Conservation (phyloP, 2,888 invertebrate genomes). For the Catocala nupta region DNA sequence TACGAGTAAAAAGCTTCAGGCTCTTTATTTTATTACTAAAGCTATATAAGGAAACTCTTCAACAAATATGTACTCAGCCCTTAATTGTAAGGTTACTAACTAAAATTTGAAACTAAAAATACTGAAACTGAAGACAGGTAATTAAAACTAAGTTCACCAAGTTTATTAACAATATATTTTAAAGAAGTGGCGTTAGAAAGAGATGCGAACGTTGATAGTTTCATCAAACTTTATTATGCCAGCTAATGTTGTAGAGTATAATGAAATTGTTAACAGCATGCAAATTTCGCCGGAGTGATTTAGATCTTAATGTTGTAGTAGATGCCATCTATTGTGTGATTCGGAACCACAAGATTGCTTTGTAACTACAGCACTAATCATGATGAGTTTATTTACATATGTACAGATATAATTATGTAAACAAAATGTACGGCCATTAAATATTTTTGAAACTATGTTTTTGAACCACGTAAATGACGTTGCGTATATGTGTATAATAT, state of each 20-base stretch:
- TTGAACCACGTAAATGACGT: too few relatives aligned
- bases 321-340: constrained; percentile 35
- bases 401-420: too few relatives aligned
- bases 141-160: constrained; percentile 8
- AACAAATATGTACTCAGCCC: constrained; percentile 1
- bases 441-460: too few relatives aligned
- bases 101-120: too few relatives aligned
- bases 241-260: constrained; percentile 24
- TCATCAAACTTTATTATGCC: constrained; percentile 34
- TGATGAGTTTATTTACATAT: too few relatives aligned
- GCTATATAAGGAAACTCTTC: background rate
- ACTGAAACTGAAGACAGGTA: constrained; percentile 3
- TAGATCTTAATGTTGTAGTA: constrained; percentile 27
- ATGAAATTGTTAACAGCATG: constrained; percentile 33
- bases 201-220: constrained; percentile 21
- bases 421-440: too few relatives aligned
- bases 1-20: background rate
- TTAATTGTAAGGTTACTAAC: background rate
- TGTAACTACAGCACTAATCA: background rate
- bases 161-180: constrained; percentile 15
- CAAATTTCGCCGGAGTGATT: constrained; percentile 36
- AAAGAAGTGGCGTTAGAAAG: constrained; percentile 10
- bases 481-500: too few relatives aligned
- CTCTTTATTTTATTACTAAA: constrained; percentile 1
- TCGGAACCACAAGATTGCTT: constrained; percentile 18